A percentile compares a stretch with the other conserved stretches of the same genome.
These are phyloP conservation scores for Drosophila robusta DNA, from an alignment of 2,888 invertebrate genomes.

Conservation along the genomic window DNA sequence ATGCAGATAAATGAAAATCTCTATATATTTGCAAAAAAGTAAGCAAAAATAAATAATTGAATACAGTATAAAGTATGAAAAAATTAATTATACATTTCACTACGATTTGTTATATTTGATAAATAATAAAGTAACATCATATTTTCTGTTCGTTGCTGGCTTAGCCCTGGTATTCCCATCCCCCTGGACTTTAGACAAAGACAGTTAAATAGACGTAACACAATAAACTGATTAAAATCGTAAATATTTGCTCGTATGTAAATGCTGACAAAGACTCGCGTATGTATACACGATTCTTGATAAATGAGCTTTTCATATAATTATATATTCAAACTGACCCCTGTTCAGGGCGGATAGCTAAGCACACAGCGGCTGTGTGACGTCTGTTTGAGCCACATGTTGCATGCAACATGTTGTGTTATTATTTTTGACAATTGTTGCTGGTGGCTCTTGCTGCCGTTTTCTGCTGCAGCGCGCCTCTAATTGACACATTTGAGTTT, in stretches of 20 bases:
- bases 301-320: neutral
- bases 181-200: neutral
- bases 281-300: neutral
- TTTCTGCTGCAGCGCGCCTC: conserved; percentile 26
- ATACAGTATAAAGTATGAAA: no score
- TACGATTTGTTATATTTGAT: no score
- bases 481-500: conserved; percentile 63
- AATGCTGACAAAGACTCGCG: no score
- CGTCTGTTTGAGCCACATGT: conserved; percentile 26
- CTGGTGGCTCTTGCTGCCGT: conserved; percentile 28
- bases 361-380: conserved; percentile 21
- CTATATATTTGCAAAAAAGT: no score
- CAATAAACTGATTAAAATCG: neutral
- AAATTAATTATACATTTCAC: neutral
- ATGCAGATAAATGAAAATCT: no score
- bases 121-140: no score
- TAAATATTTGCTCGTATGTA: no score
- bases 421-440: conserved; percentile 74
- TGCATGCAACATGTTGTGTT: conserved; percentile 70
- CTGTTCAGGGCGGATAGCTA: neutral
- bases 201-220: neutral
- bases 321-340: neutral
- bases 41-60: neutral
- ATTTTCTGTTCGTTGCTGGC: no score
- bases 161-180: neutral